Base-by-base conservation (phyloP, 2,888 invertebrate genomes). In the Koerneria pararmatus region DNA sequence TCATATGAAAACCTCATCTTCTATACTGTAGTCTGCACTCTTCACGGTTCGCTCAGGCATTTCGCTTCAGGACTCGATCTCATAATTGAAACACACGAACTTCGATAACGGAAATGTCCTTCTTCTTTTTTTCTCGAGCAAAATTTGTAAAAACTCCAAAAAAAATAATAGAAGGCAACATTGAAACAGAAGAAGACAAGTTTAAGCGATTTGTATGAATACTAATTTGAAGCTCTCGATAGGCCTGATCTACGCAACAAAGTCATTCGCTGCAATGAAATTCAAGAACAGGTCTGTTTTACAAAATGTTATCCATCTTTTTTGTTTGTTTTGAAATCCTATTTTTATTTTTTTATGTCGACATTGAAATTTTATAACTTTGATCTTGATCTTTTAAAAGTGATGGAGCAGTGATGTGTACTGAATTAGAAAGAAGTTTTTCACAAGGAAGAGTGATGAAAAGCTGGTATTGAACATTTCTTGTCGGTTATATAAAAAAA, bases 1-100 rank as follows among this genome's bases (percentile, higher is more conserved):
- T 94, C 95, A 84, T 99, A 98, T 85, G 91, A 93, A 84, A 89
- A 91, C 68, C 90, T 90, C 85, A 86, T 88, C 29, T 85, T 86
- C 85, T 93, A 93, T 83, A 91, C 92, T 0, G 91, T 93, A 0
- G 89, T 92, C 77, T 89, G 91, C 65, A 88, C 90, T 64, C 89
- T 92, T 88, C 90, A 92, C 72, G 90, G 91, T 75, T 85, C 69
- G 19, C 72, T 65, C 46, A 61, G 63, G 67, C 51, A 34, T n/a
- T n/a, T n/a, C n/a, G n/a, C n/a, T n/a, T n/a, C n/a, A n/a, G n/a
- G n/a, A n/a, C n/a, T n/a, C n/a, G n/a, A n/a, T n/a, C n/a, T n/a
- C n/a, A n/a, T n/a, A n/a, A n/a, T n/a, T n/a, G n/a, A n/a, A n/a
- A n/a, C n/a, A n/a, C n/a, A n/a, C n/a, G n/a, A n/a, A n/a, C n/a